Percentiles rank a stretch among this genome's conserved stretches.
phyloP scores from a whole-genome alignment of 2,113 vertebrate genomes.

The Nicator chloris region DNA sequence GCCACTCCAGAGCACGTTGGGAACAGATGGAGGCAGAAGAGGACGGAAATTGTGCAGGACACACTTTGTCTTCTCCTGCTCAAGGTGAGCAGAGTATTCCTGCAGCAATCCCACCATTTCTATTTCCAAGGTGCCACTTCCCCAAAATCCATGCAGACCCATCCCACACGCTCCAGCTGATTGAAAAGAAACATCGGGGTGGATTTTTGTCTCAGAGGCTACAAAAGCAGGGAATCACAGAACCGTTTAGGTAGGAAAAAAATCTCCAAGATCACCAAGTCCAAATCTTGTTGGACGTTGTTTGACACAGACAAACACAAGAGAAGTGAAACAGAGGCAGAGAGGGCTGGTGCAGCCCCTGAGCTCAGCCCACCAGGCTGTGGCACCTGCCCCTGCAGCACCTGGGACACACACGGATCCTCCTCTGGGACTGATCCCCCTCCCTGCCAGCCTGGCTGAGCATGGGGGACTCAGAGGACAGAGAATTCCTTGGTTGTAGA shows the following conservation, averaged over 20 bases:
- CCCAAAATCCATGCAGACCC: background rate
- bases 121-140: background rate
- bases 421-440: background rate
- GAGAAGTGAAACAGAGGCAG: background rate
- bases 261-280: background rate
- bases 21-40: rapidly evolving
- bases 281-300: background rate
- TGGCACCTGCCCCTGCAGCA: background rate
- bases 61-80: rapidly evolving
- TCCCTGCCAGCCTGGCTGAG: background rate
- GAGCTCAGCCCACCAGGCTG: background rate
- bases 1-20: rapidly evolving
- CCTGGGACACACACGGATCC: rapidly evolving
- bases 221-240: background rate
- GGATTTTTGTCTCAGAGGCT: background rate
- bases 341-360: background rate
- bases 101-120: background rate
- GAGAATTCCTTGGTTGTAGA: background rate
- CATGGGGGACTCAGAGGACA: rapidly evolving
- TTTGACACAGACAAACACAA: background rate
- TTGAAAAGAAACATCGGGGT: rapidly evolving
- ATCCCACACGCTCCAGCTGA: background rate
- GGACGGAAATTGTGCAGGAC: background rate
- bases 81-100: background rate
- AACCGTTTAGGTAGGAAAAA: background rate